Evolutionary conservation across 2,797 vertebrate species (phyloP).

Genomic region (Hydrolagus colliei): DNA sequence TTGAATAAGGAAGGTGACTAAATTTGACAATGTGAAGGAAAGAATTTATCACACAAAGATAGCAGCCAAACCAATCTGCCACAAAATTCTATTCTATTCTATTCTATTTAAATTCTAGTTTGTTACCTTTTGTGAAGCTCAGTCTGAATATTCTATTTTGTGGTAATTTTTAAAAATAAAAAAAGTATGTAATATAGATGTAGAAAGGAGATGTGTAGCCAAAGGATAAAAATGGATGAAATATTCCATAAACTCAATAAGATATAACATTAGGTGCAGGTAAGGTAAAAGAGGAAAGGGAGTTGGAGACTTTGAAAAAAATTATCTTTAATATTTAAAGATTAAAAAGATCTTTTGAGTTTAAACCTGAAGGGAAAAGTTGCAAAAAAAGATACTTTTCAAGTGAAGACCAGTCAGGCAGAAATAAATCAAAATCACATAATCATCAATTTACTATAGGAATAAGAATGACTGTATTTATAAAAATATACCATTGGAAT

Average conservation of each 20-base stretch:
- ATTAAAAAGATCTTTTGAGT: neutral
- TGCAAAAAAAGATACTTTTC: neutral
- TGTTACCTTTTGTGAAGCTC: no score
- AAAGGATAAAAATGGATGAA: neutral
- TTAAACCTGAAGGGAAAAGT: neutral
- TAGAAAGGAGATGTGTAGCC: neutral
- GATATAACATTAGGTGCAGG: neutral
- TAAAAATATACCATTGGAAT: no score
- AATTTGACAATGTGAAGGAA: no score
- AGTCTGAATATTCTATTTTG: no score
- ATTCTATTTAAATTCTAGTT: no score
- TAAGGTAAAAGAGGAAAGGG: neutral
- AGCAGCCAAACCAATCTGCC: no score
- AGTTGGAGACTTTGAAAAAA: neutral
- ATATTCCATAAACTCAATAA: neutral
- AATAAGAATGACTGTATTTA: neutral
- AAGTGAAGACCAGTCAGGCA: neutral
- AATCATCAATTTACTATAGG: neutral
- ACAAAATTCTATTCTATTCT: no score
- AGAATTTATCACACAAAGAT: no score
- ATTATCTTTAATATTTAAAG: neutral
- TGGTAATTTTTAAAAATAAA: no score
- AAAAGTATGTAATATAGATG: neutral
- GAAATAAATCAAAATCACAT: neutral
- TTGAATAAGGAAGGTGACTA: no score